Evolutionary conservation across 2,113 vertebrate genomes (phyloP).

Genomic region (Arenaria interpres): DNA sequence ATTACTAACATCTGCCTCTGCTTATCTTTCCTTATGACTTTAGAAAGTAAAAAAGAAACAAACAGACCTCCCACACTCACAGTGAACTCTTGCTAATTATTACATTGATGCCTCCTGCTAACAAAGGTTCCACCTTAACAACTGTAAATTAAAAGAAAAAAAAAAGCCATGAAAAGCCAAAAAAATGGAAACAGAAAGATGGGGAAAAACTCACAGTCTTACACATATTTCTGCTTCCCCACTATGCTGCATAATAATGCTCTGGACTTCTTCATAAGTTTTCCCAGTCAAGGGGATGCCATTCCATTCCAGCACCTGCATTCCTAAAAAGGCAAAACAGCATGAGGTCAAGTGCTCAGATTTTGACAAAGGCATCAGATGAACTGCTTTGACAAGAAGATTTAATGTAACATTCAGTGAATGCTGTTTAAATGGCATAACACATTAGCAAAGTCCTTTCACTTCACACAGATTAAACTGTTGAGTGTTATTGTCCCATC

Average conservation of each 20-base stretch:
- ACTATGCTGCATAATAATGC: constrained; percentile 89
- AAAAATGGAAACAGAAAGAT: constrained; percentile 83
- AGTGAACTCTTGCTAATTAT: constrained; percentile 42
- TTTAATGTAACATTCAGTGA: neutral
- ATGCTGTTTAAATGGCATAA: neutral
- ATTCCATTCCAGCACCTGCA: constrained; percentile 99
- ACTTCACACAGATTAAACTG: neutral
- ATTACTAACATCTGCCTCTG: constrained; percentile 22
- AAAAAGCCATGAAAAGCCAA: constrained; percentile 76
- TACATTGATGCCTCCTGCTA: constrained; percentile 17
- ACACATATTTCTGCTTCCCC: constrained; percentile 98
- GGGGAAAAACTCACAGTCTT: constrained; percentile 95
- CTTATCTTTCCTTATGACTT: constrained; percentile 11
- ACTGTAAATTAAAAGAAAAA: constrained; percentile 67
- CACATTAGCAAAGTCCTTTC: neutral
- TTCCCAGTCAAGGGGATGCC: constrained; percentile 89
- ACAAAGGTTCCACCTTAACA: constrained; percentile 81
- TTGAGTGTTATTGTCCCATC: neutral
- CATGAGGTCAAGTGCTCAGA: neutral
- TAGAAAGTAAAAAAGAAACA: constrained; percentile 41
- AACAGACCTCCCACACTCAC: constrained; percentile 34
- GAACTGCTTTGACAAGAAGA: neutral
- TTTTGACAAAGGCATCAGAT: neutral
- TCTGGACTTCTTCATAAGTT: constrained; percentile 98
- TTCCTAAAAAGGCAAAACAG: constrained; percentile 81